Conservation (phyloP, 2,888 invertebrate genomes). For the Argyresthia albistria region DNA sequence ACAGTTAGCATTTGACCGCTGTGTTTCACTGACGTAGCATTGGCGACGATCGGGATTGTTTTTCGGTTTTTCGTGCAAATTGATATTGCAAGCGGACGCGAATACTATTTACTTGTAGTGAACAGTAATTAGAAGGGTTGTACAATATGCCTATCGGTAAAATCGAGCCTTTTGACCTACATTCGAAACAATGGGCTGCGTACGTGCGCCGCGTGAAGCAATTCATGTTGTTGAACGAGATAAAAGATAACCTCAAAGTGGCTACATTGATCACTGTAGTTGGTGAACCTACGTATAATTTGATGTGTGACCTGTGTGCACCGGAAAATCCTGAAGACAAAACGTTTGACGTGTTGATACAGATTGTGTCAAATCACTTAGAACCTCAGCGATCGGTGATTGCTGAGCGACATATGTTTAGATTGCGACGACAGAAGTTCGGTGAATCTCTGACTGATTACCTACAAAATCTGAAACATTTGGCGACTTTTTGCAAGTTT, state of each 20-base stretch:
- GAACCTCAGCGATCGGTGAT: constrained; percentile 4
- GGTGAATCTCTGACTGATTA: constrained; percentile 4
- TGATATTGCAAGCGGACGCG: too few relatives aligned
- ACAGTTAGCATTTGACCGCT: too few relatives aligned
- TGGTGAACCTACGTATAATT: background rate
- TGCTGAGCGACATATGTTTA: constrained; percentile 6
- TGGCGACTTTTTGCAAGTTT: background rate
- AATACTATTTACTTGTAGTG: too few relatives aligned
- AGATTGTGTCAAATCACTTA: background rate
- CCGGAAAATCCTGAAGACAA: background rate
- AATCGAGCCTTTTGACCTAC: background rate
- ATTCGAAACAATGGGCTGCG: constrained; percentile 5
- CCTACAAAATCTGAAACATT: constrained; percentile 23
- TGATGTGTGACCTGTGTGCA: background rate
- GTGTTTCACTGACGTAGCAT: too few relatives aligned
- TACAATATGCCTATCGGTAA: background rate
- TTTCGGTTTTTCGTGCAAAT: too few relatives aligned
- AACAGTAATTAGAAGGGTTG: background rate
- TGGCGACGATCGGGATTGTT: too few relatives aligned
- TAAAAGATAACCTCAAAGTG: background rate
- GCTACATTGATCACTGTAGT: background rate
- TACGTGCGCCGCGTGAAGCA: constrained; percentile 9
- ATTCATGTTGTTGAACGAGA: background rate
- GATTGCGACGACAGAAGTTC: constrained; percentile 3
- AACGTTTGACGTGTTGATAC: background rate